phyloP scores from a whole-genome alignment of 2,113 vertebrate species.

The Chaetops frenatus region DNA sequence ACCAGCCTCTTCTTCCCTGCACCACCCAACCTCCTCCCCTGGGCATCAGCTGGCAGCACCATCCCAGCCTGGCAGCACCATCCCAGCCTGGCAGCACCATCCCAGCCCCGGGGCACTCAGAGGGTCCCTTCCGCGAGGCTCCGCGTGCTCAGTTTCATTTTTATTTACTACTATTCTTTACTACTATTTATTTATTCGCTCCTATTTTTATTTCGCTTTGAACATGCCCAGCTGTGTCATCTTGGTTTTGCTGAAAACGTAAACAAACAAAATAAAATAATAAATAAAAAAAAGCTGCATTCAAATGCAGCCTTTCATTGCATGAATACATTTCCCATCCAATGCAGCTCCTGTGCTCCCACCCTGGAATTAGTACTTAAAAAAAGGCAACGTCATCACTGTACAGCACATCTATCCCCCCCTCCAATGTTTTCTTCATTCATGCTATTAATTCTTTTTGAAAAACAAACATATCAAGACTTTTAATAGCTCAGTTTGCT shows the following conservation, averaged over 20 bases:
- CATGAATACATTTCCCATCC: conserved; percentile 9
- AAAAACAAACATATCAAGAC: not conserved
- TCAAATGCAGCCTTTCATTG: conserved; percentile 26
- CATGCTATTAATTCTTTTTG: not conserved
- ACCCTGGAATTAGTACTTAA: conserved; percentile 25
- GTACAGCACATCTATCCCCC: not conserved
- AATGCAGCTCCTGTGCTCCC: not conserved
- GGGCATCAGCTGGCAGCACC: not conserved
- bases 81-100: not conserved
- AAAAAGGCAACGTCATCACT: not conserved
- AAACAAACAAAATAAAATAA: conserved; percentile 56
- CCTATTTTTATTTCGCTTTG: conserved; percentile 62
- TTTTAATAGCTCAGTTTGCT: not conserved
- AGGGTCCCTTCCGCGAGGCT: not conserved
- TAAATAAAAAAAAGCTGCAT: not conserved
- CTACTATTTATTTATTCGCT: conserved; percentile 55
- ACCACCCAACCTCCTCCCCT: not conserved
- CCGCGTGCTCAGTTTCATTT: not conserved
- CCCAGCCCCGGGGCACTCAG: not conserved
- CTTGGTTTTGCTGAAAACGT: conserved; percentile 55
- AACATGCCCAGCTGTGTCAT: conserved; percentile 62
- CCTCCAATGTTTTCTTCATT: not conserved
- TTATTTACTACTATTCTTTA: conserved; percentile 58
- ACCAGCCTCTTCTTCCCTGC: not conserved
- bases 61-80: not conserved